phyloP scores from a whole-genome alignment of 1,140 invertebrate genomes.

The Chelonus insularis region DNA sequence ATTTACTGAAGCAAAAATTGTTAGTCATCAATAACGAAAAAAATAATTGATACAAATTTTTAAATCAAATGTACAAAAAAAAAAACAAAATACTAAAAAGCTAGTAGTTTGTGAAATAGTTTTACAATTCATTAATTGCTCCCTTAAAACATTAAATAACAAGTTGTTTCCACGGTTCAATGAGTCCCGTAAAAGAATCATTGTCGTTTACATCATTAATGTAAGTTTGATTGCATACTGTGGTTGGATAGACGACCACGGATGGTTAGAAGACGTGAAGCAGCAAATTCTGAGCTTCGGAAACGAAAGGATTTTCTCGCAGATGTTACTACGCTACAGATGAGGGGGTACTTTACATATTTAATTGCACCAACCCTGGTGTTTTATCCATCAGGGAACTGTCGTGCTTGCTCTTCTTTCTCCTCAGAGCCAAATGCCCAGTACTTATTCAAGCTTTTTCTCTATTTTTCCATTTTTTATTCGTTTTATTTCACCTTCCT shows the following conservation, averaged over 20 bases:
- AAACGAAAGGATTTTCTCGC: slow-evolving; percentile 25
- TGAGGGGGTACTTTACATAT: slow-evolving; percentile 25
- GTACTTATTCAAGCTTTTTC: slow-evolving; percentile 9
- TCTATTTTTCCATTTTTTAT: not conserved
- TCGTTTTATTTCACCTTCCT: not conserved
- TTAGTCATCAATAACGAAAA: no score
- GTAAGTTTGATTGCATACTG: slow-evolving; percentile 1
- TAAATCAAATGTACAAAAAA: no score
- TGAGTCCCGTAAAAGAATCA: not conserved
- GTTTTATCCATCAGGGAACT: slow-evolving; percentile 16
- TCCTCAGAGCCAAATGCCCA: not conserved
- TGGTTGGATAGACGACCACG: not conserved
- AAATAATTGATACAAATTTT: no score
- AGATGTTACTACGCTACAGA: slow-evolving; percentile 21
- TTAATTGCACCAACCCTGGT: slow-evolving; percentile 25
- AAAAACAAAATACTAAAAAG: no score
- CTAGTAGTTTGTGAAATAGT: no score
- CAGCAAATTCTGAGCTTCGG: not conserved
- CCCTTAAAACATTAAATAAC: no score
- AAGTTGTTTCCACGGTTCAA: no score
- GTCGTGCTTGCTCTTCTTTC: not conserved
- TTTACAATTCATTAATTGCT: no score
- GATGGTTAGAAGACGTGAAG: not conserved
- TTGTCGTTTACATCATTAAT: slow-evolving; percentile 15
- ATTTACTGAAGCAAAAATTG: no score